phyloP scores from a whole-genome alignment of 1,140 invertebrate genomes.

The Dinoponera quadriceps region DNA sequence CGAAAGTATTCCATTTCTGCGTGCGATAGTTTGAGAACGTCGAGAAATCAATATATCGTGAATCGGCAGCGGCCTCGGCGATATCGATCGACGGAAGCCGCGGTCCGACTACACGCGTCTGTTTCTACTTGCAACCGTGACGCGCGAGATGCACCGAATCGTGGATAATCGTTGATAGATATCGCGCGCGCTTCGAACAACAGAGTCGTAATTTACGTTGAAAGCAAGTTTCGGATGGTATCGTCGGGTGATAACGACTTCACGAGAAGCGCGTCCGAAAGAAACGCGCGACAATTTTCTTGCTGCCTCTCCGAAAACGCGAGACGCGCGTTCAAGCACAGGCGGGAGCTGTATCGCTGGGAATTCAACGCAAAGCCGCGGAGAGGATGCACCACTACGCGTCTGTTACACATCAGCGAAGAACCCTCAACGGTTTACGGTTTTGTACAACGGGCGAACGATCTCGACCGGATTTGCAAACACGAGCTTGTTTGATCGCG shows the following conservation, averaged over 20 bases:
- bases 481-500: slow-evolving; percentile 32
- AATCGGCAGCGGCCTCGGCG: not conserved
- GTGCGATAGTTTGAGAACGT: not conserved
- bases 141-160: not conserved
- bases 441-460: slow-evolving; percentile 16
- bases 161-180: not conserved
- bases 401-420: slow-evolving; percentile 28
- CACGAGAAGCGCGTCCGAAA: not conserved
- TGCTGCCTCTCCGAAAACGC: not conserved
- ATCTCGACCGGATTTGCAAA: slow-evolving; percentile 45
- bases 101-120: not conserved
- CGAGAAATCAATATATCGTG: not conserved
- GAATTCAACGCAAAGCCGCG: slow-evolving; percentile 37
- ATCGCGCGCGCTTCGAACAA: too few species aligned
- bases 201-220: too few species aligned
- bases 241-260: not conserved
- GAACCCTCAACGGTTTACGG: slow-evolving; percentile 26
- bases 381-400: slow-evolving; percentile 25
- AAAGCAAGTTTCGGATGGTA: not conserved
- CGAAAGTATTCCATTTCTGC: not conserved
- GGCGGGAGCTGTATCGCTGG: not conserved
- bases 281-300: not conserved
- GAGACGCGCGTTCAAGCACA: not conserved
- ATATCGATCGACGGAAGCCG: not conserved
- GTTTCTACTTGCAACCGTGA: not conserved